Base-by-base conservation (phyloP, 2,113 vertebrate genomes). In the Oreamnos americanus region DNA sequence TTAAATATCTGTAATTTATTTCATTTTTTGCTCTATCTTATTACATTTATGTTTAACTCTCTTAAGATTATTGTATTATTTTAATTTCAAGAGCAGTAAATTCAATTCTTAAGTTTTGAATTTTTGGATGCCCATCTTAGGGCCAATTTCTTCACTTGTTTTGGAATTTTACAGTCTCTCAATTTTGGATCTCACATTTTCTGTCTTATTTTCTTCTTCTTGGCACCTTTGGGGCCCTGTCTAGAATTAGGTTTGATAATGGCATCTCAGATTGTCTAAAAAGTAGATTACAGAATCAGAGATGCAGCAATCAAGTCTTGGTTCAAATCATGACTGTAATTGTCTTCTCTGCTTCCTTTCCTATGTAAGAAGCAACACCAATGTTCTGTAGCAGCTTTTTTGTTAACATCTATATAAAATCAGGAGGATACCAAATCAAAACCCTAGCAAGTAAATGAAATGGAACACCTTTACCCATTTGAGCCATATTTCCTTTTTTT, bases 391-490 rank as follows among this genome's bases (percentile, higher is more conserved):
- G 25, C 25, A 87, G 8, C 3, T 16, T 49, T 64, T n/a, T 51
- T 15, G 23, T 71, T 91, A 39, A 14, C 4, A 51, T 82, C 25
- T 8, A 86, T 33, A 51, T 57, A 51, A 94, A 91, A 58, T 9
- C 45, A 86, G 21, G 7, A 36, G 6, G 7, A 43, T 90, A 3
- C 0, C 26, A 57, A 97, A 36, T 58, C 19, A 64, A 95, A 89
- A 47, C 4, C 2, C 0, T 92, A 47, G 13, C 45, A 36, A 58
- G 4, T 78, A 49, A 76, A 83, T 25, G 0, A 91, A 19, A 33
- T 6, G 2, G 5, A 39, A 33, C 15, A 21, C 0, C 4, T 79
- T n/a, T 81, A 28, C 0, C 2, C 9, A 19, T 28, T 15, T 60
- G 23, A 55, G 25, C 6, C 36, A n/a, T 57, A 30, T 3, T 97